These are phyloP conservation scores for Blastobasis adustella DNA, from an alignment of 2,888 invertebrate genomes.

Conservation along the genomic window DNA sequence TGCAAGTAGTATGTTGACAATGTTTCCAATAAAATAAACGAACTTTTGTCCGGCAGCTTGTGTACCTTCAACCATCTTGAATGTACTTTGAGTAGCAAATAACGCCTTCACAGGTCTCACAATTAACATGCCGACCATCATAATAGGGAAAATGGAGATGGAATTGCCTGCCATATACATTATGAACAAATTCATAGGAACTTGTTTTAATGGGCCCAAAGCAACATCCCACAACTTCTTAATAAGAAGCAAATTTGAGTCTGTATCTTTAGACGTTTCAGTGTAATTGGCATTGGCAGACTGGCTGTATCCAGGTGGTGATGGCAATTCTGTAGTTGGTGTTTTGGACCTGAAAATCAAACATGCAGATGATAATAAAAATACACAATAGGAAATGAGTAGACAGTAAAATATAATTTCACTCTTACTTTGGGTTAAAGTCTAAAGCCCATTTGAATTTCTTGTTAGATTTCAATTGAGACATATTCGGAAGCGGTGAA, in stretches of 20 bases:
- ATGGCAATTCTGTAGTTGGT: slow-evolving; percentile 74
- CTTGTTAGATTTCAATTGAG: slow-evolving; percentile 54
- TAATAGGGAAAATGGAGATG: slow-evolving; percentile 99
- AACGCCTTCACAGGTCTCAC: slow-evolving; percentile 97
- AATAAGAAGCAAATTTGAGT: slow-evolving; percentile 88
- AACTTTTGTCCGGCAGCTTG: slow-evolving; percentile 93
- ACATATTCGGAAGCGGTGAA: slow-evolving; percentile 28
- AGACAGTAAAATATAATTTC: not conserved
- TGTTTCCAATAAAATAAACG: slow-evolving; percentile 94
- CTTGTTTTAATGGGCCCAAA: slow-evolving; percentile 94
- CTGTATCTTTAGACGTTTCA: slow-evolving; percentile 88
- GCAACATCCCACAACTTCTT: slow-evolving; percentile 99
- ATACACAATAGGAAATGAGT: not conserved
- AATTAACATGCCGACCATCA: slow-evolving; percentile 99
- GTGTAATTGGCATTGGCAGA: slow-evolving; percentile 81
- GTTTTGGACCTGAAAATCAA: slow-evolving; percentile 37
- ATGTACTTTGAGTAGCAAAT: slow-evolving; percentile 90
- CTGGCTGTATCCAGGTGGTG: slow-evolving; percentile 90
- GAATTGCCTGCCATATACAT: slow-evolving; percentile 99
- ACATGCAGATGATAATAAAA: not conserved
- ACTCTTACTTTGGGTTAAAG: slow-evolving; percentile 72
- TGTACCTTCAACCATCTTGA: slow-evolving; percentile 95
- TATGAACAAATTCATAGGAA: slow-evolving; percentile 99
- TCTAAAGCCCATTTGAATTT: slow-evolving; percentile 80
- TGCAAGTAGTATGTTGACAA: slow-evolving; percentile 92